Evolutionary conservation across 2,888 invertebrate genomes (phyloP), one percentile per base, ranked within the genome.

Genomic region (Leptinotarsa juncta): DNA sequence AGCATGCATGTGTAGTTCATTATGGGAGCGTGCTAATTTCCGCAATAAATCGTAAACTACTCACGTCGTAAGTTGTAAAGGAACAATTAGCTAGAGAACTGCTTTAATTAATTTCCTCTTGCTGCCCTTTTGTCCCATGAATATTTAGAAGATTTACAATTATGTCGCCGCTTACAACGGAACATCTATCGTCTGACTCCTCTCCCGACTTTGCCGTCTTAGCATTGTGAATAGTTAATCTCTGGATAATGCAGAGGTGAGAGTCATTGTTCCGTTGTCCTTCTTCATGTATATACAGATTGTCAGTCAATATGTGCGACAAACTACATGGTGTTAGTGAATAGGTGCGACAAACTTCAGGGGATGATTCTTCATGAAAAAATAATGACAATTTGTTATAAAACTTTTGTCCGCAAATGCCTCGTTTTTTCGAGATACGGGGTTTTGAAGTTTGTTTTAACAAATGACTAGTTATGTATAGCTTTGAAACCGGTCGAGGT

Each of bases 71-170:
- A 75, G 75, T 79, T 74, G 77, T 77, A 74, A 73, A 71, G 74
- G 74, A 77, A 77, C 79, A 79, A 78, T 78, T 76, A 77, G 76
- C 76, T 67, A 57, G 67, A 67, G 71, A 76, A 78, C 75, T 77
- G 78, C 76, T 74, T 77, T 77, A 77, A 79, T 79, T 77, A 79
- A 77, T 79, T 79, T 77, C 49, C 65, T 62, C 69, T 65, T 71
- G 73, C 74, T 62, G 76, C 70, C 76, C 77, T 76, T 60, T 77
- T 72, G 74, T 67, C 53, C 72, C 73, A 79, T 79, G 79, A 77
- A 79, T 79, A 79, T 77, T 73, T 75, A 70, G 74, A 72, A 76
- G 79, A 77, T 77, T 79, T 76, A 79, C 72, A 72, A 74, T 65
- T 74, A 70, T 72, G 75, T 72, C 74, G 42, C 60, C 65, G 67